Conservation (phyloP, 1,140 invertebrate species). For the Dysdera silvatica region DNA sequence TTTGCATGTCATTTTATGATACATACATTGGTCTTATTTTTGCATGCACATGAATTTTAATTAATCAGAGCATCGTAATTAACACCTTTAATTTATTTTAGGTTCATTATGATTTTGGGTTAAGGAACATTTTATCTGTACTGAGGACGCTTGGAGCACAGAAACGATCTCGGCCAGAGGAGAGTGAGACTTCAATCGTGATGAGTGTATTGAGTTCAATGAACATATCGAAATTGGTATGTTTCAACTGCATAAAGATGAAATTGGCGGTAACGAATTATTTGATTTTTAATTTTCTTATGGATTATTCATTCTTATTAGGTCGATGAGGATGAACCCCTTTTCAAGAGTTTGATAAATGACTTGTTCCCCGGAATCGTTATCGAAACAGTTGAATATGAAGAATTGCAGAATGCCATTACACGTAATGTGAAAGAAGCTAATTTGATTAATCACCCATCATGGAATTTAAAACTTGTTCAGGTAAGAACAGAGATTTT, state of each 20-base stretch:
- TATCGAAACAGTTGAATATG: conserved; percentile 84
- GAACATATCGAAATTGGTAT: conserved; percentile 93
- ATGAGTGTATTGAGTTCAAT: conserved; percentile 93
- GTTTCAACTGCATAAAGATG: conserved; percentile 52
- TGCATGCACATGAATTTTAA: no score
- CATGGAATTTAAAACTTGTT: conserved; percentile 90
- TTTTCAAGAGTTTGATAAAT: conserved; percentile 89
- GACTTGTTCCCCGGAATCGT: conserved; percentile 90
- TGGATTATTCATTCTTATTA: conserved; percentile 26
- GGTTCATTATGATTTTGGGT: conserved; percentile 95
- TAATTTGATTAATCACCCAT: conserved; percentile 78
- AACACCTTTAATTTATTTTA: conserved; percentile 40
- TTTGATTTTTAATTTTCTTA: background rate
- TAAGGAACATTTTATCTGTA: conserved; percentile 90
- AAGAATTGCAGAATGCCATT: conserved; percentile 74
- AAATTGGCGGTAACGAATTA: background rate
- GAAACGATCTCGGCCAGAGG: conserved; percentile 66
- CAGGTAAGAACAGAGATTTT: conserved; percentile 51
- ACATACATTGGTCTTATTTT: no score
- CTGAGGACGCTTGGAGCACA: conserved; percentile 84
- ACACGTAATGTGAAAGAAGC: conserved; percentile 65
- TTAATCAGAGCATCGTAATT: no score
- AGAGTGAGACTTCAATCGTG: conserved; percentile 86
- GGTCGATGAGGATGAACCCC: conserved; percentile 89
- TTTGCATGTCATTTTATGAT: no score